Evolutionary conservation across 2,797 vertebrate genomes (phyloP).

Genomic region (Dryobates pubescens): DNA sequence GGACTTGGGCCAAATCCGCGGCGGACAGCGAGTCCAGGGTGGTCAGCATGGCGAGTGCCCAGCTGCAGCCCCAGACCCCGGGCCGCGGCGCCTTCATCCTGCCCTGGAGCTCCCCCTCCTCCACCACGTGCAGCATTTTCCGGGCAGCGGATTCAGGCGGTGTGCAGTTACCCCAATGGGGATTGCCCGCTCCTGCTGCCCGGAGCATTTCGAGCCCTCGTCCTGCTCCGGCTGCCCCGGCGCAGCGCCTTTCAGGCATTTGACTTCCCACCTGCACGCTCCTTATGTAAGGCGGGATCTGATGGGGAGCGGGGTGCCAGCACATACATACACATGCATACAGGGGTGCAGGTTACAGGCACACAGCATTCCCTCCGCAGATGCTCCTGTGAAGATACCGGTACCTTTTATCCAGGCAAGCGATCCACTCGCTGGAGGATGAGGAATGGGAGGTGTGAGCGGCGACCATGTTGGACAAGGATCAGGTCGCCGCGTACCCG

Average conservation of each 20-base stretch:
- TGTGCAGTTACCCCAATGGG: not conserved
- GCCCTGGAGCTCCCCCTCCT: not conserved
- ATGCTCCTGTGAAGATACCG: not conserved
- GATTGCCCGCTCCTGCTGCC: not conserved
- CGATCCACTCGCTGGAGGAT: slow-evolving; percentile 92
- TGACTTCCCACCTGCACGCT: not conserved
- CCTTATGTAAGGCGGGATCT: slow-evolving; percentile 23
- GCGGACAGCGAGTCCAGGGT: not conserved
- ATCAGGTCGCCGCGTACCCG: slow-evolving; percentile 23
- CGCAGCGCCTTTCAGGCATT: not conserved
- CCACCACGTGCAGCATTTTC: slow-evolving; percentile 11
- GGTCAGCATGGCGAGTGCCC: not conserved
- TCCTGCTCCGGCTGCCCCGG: not conserved
- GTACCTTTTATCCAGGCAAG: slow-evolving; percentile 96
- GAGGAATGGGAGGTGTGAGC: slow-evolving; percentile 88
- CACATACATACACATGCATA: not conserved
- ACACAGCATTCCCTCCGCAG: not conserved
- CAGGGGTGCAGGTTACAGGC: not conserved
- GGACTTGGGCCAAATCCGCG: no score
- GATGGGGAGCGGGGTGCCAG: not conserved
- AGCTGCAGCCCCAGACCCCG: not conserved
- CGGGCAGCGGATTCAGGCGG: not conserved
- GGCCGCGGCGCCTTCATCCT: not conserved
- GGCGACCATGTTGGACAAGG: slow-evolving; percentile 89
- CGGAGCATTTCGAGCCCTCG: not conserved